Evolutionary conservation across 2,888 invertebrate genomes (phyloP).

Genomic region (Acronicta alni): DNA sequence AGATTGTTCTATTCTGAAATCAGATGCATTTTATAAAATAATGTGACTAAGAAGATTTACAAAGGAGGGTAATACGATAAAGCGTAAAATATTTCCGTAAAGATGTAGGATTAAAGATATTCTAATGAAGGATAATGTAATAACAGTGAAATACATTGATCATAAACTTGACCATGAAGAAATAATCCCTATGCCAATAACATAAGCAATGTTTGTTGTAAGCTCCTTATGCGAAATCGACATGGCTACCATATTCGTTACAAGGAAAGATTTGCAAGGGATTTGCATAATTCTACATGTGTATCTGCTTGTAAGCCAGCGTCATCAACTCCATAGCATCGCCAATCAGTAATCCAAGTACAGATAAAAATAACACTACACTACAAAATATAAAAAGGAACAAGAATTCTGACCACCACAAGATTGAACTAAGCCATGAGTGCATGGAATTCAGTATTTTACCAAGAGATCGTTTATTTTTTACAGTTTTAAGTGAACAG

Average conservation of each 20-base stretch:
- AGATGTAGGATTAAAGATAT: background rate
- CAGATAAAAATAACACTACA: constrained; percentile 10
- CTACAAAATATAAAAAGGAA: constrained; percentile 9
- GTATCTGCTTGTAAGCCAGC: constrained; percentile 55
- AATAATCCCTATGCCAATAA: constrained; percentile 45
- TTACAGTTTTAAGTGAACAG: constrained; percentile 20
- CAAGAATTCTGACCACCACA: constrained; percentile 22
- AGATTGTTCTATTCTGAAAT: constrained; percentile 29
- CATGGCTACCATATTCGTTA: constrained; percentile 60
- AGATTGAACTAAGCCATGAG: constrained; percentile 38
- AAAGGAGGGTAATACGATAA: background rate
- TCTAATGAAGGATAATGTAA: constrained; percentile 26
- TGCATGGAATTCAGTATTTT: constrained; percentile 41
- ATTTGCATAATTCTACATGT: constrained; percentile 77
- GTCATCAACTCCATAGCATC: constrained; percentile 36
- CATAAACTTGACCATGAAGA: constrained; percentile 57
- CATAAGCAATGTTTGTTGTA: constrained; percentile 51
- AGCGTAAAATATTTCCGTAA: background rate
- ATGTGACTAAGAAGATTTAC: background rate
- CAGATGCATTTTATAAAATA: background rate
- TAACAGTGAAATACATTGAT: constrained; percentile 37
- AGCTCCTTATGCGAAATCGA: constrained; percentile 58
- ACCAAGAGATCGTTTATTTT: constrained; percentile 37
- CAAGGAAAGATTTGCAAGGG: constrained; percentile 64
- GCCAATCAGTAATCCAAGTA: constrained; percentile 32